Evolutionary conservation across 37 sponge, comb jelly and placozoan genomes (phyloP), one percentile per base, ranked within the genome.

Genomic region (Ephydatia muelleri): DNA sequence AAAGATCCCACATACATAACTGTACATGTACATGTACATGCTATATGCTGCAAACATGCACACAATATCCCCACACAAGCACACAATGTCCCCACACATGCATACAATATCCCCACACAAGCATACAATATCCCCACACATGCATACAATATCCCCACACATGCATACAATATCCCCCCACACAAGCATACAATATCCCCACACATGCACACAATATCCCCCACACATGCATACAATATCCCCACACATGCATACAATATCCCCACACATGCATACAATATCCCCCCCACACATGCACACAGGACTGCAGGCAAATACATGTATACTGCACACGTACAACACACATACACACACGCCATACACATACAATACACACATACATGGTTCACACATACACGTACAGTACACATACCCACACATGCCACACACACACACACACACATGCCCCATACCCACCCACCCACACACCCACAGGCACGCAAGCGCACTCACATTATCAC

Each of bases 401-500:
- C 11, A 19, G 22, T 2, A n/a, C n/a, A n/a, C n/a, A n/a, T n/a
- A n/a, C n/a, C n/a, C n/a, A n/a, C n/a, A n/a, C n/a, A n/a, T n/a
- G n/a, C n/a, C 30, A 76, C 39, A 76, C 40, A 57, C 57, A 57
- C 19, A 43, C 43, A 43, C 6, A 43, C 43, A 43, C 6, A 6
- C 43, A 43, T 43, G 37, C n/a, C n/a, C n/a, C n/a, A n/a, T n/a
- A n/a, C n/a, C n/a, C n/a, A n/a, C n/a, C n/a, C 33, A 35, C n/a
- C 2, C n/a, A 22, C 71, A 81, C 29, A 69, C 23, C 5, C 19
- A 32, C 25, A 30, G 3, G 12, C 33, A 81, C 31, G 13, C 23
- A 81, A 8, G 11, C 32, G 4, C 68, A 82, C 74, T 83, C 37
- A 80, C 80, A 64, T 48, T 22, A 29, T 80, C 80, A 40, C 75